phyloP scores from a whole-genome alignment of 1,140 invertebrate genomes.

The Chionoecetes opilio region DNA sequence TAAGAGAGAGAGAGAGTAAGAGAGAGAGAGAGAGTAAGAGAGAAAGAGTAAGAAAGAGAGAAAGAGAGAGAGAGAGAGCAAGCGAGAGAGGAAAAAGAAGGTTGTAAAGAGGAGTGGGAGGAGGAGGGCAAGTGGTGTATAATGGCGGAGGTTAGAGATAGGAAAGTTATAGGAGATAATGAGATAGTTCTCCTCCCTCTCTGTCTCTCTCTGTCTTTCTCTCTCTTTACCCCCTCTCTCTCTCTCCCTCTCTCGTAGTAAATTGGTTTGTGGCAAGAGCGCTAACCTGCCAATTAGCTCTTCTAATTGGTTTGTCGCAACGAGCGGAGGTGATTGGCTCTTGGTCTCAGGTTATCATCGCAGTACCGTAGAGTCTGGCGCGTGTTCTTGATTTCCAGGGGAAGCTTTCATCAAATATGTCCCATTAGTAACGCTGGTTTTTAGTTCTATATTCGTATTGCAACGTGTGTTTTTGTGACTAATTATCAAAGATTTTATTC shows the following conservation, averaged over 20 bases:
- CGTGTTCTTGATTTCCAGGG: too few species aligned
- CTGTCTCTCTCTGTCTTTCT: not conserved
- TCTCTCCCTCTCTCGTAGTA: not conserved
- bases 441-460: too few species aligned
- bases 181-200: not conserved
- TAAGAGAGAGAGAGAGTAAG: slow-evolving; percentile 3
- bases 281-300: not conserved
- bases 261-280: not conserved
- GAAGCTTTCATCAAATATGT: too few species aligned
- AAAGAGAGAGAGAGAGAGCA: not conserved
- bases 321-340: too few species aligned
- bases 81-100: too few species aligned
- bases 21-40: not conserved
- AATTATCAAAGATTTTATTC: too few species aligned
- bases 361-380: too few species aligned
- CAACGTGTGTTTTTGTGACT: too few species aligned
- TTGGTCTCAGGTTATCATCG: too few species aligned
- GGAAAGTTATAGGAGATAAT: not conserved
- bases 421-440: too few species aligned
- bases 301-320: not conserved
- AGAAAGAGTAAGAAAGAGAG: not conserved
- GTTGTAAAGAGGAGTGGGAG: not conserved
- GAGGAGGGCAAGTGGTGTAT: too few species aligned
- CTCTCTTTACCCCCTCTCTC: not conserved
- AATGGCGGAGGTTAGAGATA: too few species aligned